A percentile compares a stretch with the other conserved stretches of the same genome.
These are phyloP conservation scores for Sarcophaga subvicina DNA, from an alignment of 2,888 invertebrate genomes.

Conservation along the genomic window DNA sequence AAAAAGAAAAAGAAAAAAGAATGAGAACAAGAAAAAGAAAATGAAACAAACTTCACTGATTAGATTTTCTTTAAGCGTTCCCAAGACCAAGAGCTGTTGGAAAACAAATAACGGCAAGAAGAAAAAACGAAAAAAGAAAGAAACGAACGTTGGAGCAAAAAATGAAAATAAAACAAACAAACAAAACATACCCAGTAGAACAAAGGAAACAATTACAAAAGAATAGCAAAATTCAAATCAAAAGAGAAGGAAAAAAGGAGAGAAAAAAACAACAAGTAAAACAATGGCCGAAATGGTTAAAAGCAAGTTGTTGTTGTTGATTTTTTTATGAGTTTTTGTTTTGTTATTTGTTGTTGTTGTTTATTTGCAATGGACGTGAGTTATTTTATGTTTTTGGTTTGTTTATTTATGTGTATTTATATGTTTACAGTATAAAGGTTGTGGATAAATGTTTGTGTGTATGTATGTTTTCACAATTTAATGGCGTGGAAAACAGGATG, in stretches of 20 bases:
- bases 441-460: slow-evolving; percentile 27
- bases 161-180: too few relatives aligned
- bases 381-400: slow-evolving; percentile 49
- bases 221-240: neutral
- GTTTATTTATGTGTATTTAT: slow-evolving; percentile 27
- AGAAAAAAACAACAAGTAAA: slow-evolving; percentile 12
- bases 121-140: neutral
- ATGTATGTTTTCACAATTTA: slow-evolving; percentile 38
- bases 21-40: slow-evolving; percentile 72
- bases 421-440: neutral
- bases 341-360: slow-evolving; percentile 61
- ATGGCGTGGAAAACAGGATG: slow-evolving; percentile 64
- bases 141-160: neutral
- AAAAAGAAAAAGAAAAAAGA: slow-evolving; percentile 30
- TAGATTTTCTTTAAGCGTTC: slow-evolving; percentile 82
- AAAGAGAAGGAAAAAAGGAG: neutral
- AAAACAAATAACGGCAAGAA: slow-evolving; percentile 2
- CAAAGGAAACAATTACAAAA: neutral
- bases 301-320: slow-evolving; percentile 39
- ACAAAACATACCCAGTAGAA: neutral
- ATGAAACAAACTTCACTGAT: slow-evolving; percentile 77
- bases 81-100: slow-evolving; percentile 79
- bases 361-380: slow-evolving; percentile 56
- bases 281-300: slow-evolving; percentile 27
- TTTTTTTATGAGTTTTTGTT: slow-evolving; percentile 57